Evolutionary conservation across 2,797 vertebrate genomes (phyloP).

Genomic region (Tokudaia muenninki): DNA sequence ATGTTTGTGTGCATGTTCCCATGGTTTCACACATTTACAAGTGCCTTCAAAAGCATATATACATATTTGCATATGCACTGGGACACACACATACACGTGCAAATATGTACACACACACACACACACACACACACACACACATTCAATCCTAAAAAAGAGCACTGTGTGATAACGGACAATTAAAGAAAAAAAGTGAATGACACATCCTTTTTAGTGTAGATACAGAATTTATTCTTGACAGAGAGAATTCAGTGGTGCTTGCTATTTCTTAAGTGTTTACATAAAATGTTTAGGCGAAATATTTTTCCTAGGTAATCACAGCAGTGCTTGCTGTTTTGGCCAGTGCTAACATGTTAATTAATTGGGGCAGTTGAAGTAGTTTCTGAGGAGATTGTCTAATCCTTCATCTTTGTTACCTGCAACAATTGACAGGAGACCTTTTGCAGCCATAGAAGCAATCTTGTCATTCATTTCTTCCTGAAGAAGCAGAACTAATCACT

Average conservation of each 20-base stretch:
- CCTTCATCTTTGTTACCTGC: conserved; percentile 67
- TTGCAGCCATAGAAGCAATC: not conserved
- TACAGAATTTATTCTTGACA: not conserved
- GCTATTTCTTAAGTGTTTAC: conserved; percentile 45
- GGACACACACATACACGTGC: not conserved
- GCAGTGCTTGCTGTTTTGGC: not conserved
- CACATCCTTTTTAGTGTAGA: not conserved
- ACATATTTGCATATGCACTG: not conserved
- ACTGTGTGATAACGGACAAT: not conserved
- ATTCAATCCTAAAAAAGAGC: not conserved
- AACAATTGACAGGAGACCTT: conserved; percentile 76
- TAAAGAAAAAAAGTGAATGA: conserved; percentile 53
- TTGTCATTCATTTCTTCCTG: conserved; percentile 75
- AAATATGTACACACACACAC: not conserved
- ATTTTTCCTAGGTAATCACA: conserved; percentile 26
- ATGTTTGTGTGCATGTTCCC: not conserved
- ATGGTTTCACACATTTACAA: not conserved
- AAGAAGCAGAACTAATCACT: conserved; percentile 80
- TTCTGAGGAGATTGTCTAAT: conserved; percentile 44
- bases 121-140: too few species aligned
- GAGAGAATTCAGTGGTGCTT: conserved; percentile 1
- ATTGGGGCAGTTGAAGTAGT: conserved; percentile 16
- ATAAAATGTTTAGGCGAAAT: conserved; percentile 32
- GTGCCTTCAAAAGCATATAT: not conserved
- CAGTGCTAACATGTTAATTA: conserved; percentile 48